phyloP scores from a whole-genome alignment of 2,113 vertebrate species.

The Porphyrio hochstetteri region DNA sequence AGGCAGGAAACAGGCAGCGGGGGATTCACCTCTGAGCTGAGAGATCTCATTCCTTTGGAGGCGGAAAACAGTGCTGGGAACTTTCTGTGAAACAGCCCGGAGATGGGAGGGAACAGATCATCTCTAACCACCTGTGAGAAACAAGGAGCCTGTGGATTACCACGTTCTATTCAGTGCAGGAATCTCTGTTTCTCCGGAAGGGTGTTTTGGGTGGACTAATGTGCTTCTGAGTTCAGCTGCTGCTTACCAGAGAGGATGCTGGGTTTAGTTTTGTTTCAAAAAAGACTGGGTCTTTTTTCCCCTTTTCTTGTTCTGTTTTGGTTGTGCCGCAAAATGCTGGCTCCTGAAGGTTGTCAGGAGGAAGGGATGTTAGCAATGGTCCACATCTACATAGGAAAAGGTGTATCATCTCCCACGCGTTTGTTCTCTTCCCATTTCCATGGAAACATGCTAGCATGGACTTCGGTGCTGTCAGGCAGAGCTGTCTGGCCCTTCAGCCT shows the following conservation, averaged over 20 bases:
- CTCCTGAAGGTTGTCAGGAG: neutral
- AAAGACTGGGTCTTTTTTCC: neutral
- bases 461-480: neutral
- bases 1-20: neutral
- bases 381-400: neutral
- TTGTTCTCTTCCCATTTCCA: slow-evolving; percentile 47
- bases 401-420: neutral
- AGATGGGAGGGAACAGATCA: neutral
- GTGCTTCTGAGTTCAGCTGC: neutral
- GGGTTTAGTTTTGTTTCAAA: neutral
- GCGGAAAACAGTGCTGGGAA: neutral
- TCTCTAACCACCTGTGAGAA: neutral
- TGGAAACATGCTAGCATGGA: slow-evolving; percentile 29
- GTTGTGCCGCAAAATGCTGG: neutral
- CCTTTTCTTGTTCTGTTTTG: neutral
- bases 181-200: neutral
- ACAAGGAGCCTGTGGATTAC: neutral
- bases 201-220: neutral
- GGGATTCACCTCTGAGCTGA: neutral
- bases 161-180: accelerated
- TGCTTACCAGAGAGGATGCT: neutral
- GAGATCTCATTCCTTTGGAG: neutral
- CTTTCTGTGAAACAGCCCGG: accelerated
- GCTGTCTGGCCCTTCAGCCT: neutral
- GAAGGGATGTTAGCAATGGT: neutral